These are phyloP conservation scores for Phenganax marumi DNA, from an alignment of 92 coral and sea anemone species.

Conservation along the genomic window DNA sequence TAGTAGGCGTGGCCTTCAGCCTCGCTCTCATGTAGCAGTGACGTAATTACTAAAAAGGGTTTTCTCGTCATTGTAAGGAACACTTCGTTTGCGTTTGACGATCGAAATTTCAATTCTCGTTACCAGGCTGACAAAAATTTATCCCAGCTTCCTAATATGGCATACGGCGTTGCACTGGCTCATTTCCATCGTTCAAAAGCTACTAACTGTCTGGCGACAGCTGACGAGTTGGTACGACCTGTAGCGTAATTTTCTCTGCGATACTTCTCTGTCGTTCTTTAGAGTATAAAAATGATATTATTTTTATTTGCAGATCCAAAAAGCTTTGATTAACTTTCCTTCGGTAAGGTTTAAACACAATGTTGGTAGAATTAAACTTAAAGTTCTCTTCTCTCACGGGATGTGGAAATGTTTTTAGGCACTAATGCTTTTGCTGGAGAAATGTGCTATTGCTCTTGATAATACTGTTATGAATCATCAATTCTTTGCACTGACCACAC, in stretches of 20 bases:
- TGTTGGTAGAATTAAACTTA: too few relatives aligned
- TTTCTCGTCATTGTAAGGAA: too few relatives aligned
- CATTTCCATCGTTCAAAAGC: slow-evolving; percentile 66
- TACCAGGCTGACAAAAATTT: slow-evolving; percentile 81
- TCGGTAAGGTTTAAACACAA: slow-evolving; percentile 62
- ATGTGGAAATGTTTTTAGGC: slow-evolving; percentile 50
- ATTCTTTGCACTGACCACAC: slow-evolving; percentile 64
- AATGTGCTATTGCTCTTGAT: slow-evolving; percentile 78
- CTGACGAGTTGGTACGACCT: slow-evolving; percentile 78
- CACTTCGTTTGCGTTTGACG: too few relatives aligned
- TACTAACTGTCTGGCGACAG: slow-evolving; percentile 51
- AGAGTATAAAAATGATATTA: not conserved
- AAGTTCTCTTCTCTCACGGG: too few relatives aligned
- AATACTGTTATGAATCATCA: slow-evolving; percentile 63
- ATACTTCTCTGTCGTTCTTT: not conserved
- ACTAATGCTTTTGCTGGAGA: slow-evolving; percentile 74
- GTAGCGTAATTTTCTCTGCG: not conserved
- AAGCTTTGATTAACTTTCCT: slow-evolving; percentile 93
- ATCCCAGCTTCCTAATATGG: slow-evolving; percentile 96
- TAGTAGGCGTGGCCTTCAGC: too few relatives aligned
- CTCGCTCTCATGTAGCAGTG: too few relatives aligned
- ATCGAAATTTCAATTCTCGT: not conserved
- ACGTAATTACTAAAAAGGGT: too few relatives aligned
- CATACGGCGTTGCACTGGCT: slow-evolving; percentile 85
- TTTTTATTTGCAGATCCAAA: slow-evolving; percentile 67